Evolutionary conservation across 2,888 invertebrate genomes (phyloP).

Genomic region (Conus canariensis): DNA sequence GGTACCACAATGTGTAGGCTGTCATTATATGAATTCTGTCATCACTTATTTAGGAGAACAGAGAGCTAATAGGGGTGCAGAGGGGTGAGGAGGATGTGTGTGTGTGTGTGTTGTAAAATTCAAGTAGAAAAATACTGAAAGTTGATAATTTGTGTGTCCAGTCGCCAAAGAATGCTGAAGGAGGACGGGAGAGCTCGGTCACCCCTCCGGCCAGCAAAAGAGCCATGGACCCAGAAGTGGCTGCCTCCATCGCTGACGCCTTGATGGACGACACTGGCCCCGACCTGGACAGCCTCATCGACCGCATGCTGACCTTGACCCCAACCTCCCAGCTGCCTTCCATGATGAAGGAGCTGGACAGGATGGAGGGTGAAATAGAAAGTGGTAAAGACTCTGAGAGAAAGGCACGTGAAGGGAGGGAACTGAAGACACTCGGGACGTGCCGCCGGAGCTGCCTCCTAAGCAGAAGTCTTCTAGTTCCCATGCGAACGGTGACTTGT

Average conservation of each 20-base stretch:
- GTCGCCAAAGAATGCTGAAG: constrained; percentile 13
- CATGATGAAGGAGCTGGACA: constrained; percentile 44
- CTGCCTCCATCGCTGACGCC: constrained; percentile 50
- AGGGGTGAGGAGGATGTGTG: too few species aligned
- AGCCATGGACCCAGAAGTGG: constrained; percentile 47
- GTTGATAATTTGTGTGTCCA: neutral
- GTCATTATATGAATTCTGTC: too few species aligned
- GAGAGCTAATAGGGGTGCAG: too few species aligned
- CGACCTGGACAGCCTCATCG: constrained; percentile 66
- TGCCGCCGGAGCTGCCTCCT: constrained; percentile 70
- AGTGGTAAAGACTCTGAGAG: neutral
- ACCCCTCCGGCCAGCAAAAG: constrained; percentile 24
- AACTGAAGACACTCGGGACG: neutral
- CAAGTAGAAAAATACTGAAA: neutral
- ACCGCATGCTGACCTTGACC: constrained; percentile 70
- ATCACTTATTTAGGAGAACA: too few species aligned
- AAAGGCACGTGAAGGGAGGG: neutral
- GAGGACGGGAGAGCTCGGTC: neutral
- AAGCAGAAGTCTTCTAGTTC: constrained; percentile 58
- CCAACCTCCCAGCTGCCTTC: constrained; percentile 65
- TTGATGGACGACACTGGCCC: constrained; percentile 60
- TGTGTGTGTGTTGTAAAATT: too few species aligned
- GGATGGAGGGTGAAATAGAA: neutral
- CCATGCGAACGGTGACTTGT: constrained; percentile 64
- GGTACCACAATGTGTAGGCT: too few species aligned